phyloP scores from a whole-genome alignment of 2,113 vertebrate species.

The Plotosus lineatus region DNA sequence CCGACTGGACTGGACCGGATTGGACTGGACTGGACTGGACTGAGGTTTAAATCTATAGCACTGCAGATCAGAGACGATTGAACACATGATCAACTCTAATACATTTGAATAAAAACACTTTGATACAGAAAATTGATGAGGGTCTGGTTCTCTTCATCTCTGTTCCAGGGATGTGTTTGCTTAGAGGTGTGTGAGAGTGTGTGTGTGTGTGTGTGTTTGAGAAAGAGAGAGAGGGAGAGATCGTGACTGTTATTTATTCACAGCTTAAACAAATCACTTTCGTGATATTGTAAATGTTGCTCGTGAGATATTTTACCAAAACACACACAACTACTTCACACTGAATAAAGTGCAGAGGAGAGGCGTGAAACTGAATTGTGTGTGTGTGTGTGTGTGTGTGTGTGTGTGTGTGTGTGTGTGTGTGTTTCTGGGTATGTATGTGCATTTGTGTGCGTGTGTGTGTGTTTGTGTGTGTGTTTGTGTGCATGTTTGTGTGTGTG shows the following conservation, averaged over 20 bases:
- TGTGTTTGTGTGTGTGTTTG: no score
- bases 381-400: slow-evolving; percentile 32
- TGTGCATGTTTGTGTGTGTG: no score
- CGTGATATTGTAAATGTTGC: not conserved
- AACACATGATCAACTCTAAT: not conserved
- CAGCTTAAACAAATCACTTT: not conserved
- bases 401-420: not conserved
- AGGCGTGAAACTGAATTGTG: not conserved
- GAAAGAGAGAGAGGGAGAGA: not conserved
- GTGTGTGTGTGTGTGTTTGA: not conserved
- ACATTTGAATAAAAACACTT: slow-evolving; percentile 2
- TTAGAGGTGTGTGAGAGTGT: not conserved
- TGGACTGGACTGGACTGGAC: not conserved
- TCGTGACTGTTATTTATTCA: not conserved
- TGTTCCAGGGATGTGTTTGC: not conserved
- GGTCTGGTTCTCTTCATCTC: not conserved
- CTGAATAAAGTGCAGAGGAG: not conserved
- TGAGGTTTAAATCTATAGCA: not conserved
- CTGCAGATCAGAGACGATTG: not conserved
- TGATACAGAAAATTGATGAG: not conserved
- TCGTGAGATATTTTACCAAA: not conserved
- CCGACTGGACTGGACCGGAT: no score
- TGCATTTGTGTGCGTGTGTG: no score
- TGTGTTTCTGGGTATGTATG: no score
- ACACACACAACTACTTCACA: not conserved